Conservation (phyloP, 2,113 vertebrate species). For the Aspidoscelis tigris region DNA sequence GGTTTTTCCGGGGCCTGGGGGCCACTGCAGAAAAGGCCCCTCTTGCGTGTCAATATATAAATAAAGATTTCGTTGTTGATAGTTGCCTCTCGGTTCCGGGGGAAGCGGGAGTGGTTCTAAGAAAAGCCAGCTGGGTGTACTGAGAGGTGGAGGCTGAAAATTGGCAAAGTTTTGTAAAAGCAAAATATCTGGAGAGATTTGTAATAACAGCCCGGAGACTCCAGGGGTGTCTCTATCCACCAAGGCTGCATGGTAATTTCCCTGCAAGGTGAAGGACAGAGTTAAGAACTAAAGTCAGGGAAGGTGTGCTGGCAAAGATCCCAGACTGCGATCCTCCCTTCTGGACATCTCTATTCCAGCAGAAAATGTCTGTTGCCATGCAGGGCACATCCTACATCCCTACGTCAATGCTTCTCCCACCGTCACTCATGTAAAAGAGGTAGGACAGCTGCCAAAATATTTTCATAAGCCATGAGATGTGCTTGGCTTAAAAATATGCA, state of each 20-base stretch:
- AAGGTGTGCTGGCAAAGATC: slow-evolving; percentile 35
- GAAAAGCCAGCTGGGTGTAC: no score
- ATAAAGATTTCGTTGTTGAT: no score
- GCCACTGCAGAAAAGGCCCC: no score
- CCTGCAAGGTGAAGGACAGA: slow-evolving; percentile 36
- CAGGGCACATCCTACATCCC: slow-evolving; percentile 1
- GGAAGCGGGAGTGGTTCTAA: no score
- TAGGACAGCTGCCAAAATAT: slow-evolving; percentile 41
- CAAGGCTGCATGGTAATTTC: neutral
- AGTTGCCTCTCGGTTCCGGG: no score
- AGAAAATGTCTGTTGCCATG: neutral
- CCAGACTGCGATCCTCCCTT: slow-evolving; percentile 24
- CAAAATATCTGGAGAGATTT: neutral
- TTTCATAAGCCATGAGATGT: slow-evolving; percentile 39
- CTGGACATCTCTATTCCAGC: slow-evolving; percentile 39
- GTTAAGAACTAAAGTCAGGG: neutral
- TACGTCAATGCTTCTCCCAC: neutral
- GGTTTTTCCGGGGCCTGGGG: no score
- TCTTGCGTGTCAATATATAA: no score
- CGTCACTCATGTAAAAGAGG: slow-evolving; percentile 28
- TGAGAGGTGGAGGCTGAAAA: no score
- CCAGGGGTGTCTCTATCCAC: slow-evolving; percentile 30
- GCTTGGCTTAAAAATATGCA: slow-evolving; percentile 40
- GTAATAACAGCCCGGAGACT: neutral
- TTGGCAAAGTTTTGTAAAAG: neutral